Evolutionary conservation across 2,797 vertebrate species (phyloP), one percentile per base, ranked within the genome.

Genomic region (Sylvilagus floridanus): DNA sequence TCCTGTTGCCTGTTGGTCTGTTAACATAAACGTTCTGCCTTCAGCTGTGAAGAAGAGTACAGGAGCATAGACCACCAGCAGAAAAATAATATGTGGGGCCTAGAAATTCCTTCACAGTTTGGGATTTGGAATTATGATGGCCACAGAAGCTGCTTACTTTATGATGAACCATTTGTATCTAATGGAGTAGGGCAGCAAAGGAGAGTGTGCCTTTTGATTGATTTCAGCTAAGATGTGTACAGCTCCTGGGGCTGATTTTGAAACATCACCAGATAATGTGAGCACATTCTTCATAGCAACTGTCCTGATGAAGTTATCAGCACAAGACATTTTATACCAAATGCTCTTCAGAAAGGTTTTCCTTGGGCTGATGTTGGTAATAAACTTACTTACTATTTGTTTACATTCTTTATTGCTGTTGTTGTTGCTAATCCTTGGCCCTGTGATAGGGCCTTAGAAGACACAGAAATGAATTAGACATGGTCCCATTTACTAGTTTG

Each of bases 271-370:
- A 82, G 92, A 77, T 86, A 94, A 84, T 66, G 17, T 62, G 11
- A 68, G 90, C 90, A 35, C 52, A 28, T 72, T 90, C 85, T 95
- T 90, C 72, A 86, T 77, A 79, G 76, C 47, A 90, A 19, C 94
- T 90, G 68, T 90, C 88, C 90, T 90, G 50, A 85, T 82, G 66
- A 87, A 90, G 68, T 89, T 92, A 84, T 91, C 57, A 91, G 19
- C 26, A 93, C 37, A 54, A 88, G 63, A 84, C 78, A 88, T 90
- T 72, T 89, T 86, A 10, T 77, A 90, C 60, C 50, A 16, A 75
- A 52, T 60, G 47, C 72, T 92, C 90, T 88, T 93, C 66, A 92
- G 68, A 78, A 93, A 92, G 37, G 3, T 57, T 93, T 95, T 91
- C n/a, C 37, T 68, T 93, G 17, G 75, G 54, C 19, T 94, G 52